These are phyloP conservation scores for Gymnocephalus cernua DNA, from an alignment of 2,113 vertebrate genomes.

Conservation along the genomic window DNA sequence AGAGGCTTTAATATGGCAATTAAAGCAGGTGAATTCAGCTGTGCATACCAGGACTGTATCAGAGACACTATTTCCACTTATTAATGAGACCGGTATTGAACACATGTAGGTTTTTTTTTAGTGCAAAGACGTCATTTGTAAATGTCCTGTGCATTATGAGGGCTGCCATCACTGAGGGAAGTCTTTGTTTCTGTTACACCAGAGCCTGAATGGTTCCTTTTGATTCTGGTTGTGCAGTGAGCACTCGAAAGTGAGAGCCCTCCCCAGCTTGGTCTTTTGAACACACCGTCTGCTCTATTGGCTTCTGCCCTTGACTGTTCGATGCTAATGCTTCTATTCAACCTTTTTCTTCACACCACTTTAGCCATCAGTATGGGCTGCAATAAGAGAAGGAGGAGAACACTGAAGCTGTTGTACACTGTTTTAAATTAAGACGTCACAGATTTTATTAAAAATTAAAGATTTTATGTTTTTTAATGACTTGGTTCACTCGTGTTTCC, in stretches of 20 bases:
- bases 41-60: not conserved
- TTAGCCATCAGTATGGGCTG: not conserved
- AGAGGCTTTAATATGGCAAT: slow-evolving; percentile 8
- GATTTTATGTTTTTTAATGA: slow-evolving; percentile 64
- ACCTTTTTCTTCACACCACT: not conserved
- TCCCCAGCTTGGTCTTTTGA: slow-evolving; percentile 4
- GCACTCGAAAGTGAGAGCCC: slow-evolving; percentile 17
- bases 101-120: not conserved
- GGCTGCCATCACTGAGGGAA: slow-evolving; percentile 1
- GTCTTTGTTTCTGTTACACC: slow-evolving; percentile 10
- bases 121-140: not conserved
- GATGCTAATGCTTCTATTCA: not conserved
- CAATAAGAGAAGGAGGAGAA: not conserved
- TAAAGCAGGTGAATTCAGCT: slow-evolving; percentile 15
- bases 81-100: not conserved
- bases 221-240: not conserved
- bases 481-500: slow-evolving; percentile 16
- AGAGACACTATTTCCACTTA: not conserved
- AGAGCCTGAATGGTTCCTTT: slow-evolving; percentile 19
- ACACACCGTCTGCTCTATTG: slow-evolving; percentile 6
- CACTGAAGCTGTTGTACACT: slow-evolving; percentile 1
- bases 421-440: slow-evolving; percentile 34
- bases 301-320: not conserved
- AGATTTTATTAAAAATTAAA: slow-evolving; percentile 69
- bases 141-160: not conserved